These are phyloP conservation scores for Ciconia stormi DNA, from an alignment of 2,113 vertebrate species.

Conservation along the genomic window DNA sequence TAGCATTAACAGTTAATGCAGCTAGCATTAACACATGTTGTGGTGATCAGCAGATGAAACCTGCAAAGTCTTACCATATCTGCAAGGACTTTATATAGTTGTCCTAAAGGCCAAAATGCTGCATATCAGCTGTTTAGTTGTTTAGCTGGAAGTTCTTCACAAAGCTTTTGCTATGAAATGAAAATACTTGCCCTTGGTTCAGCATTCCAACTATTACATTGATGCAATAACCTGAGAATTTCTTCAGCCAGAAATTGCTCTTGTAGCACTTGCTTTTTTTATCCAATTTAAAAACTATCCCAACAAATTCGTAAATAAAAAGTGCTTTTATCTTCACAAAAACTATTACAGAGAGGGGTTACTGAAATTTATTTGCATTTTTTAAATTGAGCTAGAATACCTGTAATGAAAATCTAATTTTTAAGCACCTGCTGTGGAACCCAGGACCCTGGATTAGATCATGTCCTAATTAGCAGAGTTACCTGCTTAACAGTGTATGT, in stretches of 20 bases:
- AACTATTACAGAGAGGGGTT: not conserved
- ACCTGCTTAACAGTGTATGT: not conserved
- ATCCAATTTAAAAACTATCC: not conserved
- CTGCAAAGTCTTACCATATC: rapidly evolving
- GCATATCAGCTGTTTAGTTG: not conserved
- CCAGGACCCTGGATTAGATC: not conserved
- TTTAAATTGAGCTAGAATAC: not conserved
- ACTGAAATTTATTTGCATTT: not conserved
- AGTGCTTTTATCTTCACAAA: not conserved
- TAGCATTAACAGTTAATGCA: not conserved
- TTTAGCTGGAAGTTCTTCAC: not conserved
- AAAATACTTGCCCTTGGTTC: not conserved
- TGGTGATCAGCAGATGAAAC: not conserved
- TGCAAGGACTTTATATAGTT: not conserved
- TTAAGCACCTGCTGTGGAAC: not conserved
- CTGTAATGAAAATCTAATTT: not conserved
- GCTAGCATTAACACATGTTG: not conserved
- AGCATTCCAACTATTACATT: not conserved
- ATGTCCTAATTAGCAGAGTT: not conserved
- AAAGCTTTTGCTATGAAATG: not conserved
- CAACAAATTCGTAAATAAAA: not conserved
- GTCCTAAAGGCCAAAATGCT: not conserved
- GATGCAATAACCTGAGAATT: not conserved
- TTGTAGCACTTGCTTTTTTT: not conserved
- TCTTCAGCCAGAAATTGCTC: not conserved